Percentiles rank a stretch among this genome's conserved stretches.
These are phyloP conservation scores for Saguinus imperator DNA, from an alignment of 2,113 vertebrate genomes.

Conservation along the genomic window DNA sequence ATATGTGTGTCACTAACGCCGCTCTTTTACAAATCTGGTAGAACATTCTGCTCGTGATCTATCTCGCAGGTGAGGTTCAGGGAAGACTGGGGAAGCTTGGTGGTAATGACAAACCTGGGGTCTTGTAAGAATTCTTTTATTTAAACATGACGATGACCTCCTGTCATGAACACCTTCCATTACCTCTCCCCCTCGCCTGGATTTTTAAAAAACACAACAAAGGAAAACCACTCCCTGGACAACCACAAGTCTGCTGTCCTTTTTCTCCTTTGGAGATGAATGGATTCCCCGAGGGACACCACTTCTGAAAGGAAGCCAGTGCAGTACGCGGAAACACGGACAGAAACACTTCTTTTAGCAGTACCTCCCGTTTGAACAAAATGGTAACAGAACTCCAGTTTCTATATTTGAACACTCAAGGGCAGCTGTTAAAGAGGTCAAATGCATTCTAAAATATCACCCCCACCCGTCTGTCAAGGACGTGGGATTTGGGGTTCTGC, in stretches of 20 bases:
- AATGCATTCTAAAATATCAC: background rate
- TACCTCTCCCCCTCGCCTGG: background rate
- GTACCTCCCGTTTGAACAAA: background rate
- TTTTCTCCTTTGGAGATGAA: background rate
- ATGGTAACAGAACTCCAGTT: background rate
- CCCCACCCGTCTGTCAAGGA: background rate
- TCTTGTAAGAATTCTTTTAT: background rate
- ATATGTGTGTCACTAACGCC: fast-evolving
- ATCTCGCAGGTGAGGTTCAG: background rate
- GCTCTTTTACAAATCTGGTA: background rate
- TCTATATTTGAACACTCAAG: background rate
- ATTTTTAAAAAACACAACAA: background rate
- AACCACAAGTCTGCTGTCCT: background rate
- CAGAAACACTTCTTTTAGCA: fast-evolving
- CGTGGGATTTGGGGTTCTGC: background rate
- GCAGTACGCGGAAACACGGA: fast-evolving
- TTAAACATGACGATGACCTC: background rate
- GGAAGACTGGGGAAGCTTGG: background rate
- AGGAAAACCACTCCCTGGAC: background rate
- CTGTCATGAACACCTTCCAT: background rate
- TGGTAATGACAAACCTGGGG: background rate
- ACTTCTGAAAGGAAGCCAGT: background rate
- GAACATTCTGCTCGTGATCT: fast-evolving
- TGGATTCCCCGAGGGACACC: background rate
- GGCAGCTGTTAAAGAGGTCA: background rate